Base-by-base conservation (phyloP, 2,113 vertebrate genomes). In the Microtus montanus region DNA sequence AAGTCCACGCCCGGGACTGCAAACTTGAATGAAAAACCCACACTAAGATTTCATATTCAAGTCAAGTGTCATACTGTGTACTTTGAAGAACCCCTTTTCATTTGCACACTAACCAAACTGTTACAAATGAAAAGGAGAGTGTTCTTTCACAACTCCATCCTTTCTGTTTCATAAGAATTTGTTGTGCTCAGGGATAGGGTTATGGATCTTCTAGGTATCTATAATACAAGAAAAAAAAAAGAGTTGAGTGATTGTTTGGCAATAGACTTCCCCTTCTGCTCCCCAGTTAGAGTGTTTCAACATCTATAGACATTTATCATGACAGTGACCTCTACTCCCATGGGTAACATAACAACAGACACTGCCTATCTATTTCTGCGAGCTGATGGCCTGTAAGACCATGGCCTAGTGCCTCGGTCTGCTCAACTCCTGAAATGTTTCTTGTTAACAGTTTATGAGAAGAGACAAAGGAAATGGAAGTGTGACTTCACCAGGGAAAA, bases 381-480 rank as follows among this genome's bases (percentile, higher is more conserved):
- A 95, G 11, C 7, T 52, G 61, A 86, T 61, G n/a, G 17, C 19
- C 52, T 68, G 17, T 70, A 90, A 94, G 96, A 95, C 66, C 47
- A 79, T n/a, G 78, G 70, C 61, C 87, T 78, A 70, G 7, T 70
- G 5, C 74, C 77, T 78, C 96, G 66, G 33, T 94, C 83, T 87
- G 52, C 77, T 96, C 94, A 74, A 78, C 96, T 97, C 97, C 82
- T 97, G 47, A 93, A 83, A 97, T 89, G 75, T 64, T 93, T 92
- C 71, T 93, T 80, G 41, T 91, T 64, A 90, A 61, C 20, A 90
- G 80, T 54, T 89, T 68, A 75, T 24, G 89, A 91, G 91, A 96
- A 96, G 79, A 97, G 95, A 89, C 66, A 85, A 83, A 89, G 49
- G 90, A 97, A 89, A 95, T 64, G 90, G 19, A 74, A 90, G 49